Evolutionary conservation across 2,797 vertebrate species (phyloP), one percentile per base, ranked within the genome.

Genomic region (Macrochelys suwanniensis): DNA sequence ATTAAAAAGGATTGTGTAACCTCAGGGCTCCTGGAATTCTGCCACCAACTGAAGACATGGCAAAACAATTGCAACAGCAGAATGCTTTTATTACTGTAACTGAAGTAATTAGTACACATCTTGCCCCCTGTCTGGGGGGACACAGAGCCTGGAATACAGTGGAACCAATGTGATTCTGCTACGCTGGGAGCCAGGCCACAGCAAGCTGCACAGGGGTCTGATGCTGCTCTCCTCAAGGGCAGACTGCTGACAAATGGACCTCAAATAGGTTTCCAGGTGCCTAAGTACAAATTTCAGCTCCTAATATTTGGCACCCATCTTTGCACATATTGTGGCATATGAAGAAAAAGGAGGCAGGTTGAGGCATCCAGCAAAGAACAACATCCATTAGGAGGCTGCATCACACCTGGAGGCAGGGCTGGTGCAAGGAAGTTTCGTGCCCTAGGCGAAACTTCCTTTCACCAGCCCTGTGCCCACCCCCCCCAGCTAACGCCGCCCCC

Each of bases 1-100:
- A 89, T 92, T 92, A 49, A 56, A 89, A 96, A 93, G 91, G 77
- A 80, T 4, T 1, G 0, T 21, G 23, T 88, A 89, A 95, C 37
- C 6, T 8, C 47, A 84, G 79, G 47, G 33, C 25, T 89, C 47
- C 56, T 93, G 94, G 88, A 89, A 86, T 95, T 87, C 80, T 96
- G 71, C 88, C 86, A 85, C 25, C n/a, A 89, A n/a, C 3, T 93
- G 42, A 81, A 81, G 80, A 92, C 88, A 94, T 89, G 86, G 77
- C 71, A 91, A 49, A 96, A 89, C 33, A 88, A 87, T 79, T 81
- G 31, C 90, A 83, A 71, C 45, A 81, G 56, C 71, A 68, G 56
- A 74, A 83, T 7, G 57, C 61, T 92, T 57, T 80, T 86, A 88
- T 82, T 92, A 25, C 51, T 92, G 49, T 82, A 51, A 42, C 42